Evolutionary conservation across 2,888 invertebrate genomes (phyloP).

Genomic region (Epinotia ramella): DNA sequence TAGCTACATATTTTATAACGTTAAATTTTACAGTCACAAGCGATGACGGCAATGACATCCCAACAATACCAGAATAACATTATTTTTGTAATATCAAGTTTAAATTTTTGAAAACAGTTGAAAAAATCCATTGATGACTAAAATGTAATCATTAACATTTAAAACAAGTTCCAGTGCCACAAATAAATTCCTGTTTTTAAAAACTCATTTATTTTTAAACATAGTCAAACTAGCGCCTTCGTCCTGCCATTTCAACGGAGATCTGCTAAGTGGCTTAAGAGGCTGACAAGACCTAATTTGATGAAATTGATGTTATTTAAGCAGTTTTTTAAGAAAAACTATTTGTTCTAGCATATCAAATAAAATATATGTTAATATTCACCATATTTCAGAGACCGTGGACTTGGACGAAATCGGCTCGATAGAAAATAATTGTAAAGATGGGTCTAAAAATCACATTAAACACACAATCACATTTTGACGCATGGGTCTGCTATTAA

Average conservation of each 20-base stretch:
- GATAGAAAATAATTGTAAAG: no score
- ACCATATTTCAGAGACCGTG: no score
- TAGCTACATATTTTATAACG: no score
- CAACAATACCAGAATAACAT: neutral
- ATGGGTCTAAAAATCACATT: no score
- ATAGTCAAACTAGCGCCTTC: neutral
- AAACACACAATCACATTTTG: no score
- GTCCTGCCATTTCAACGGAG: neutral
- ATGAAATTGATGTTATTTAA: no score
- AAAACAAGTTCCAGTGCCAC: neutral
- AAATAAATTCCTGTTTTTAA: constrained; percentile 14
- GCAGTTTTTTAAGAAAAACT: no score
- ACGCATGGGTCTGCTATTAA: no score
- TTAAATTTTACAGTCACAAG: neutral
- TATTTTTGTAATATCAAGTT: neutral
- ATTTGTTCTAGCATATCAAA: no score
- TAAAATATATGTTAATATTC: no score
- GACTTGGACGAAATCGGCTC: no score
- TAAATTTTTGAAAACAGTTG: neutral
- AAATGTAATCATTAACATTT: neutral
- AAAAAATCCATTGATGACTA: neutral
- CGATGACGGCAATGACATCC: neutral
- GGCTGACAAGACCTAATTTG: no score
- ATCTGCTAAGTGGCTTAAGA: neutral
- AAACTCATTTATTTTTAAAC: constrained; percentile 7